phyloP scores from a whole-genome alignment of 2,113 vertebrate species.

The Dromas ardeola region DNA sequence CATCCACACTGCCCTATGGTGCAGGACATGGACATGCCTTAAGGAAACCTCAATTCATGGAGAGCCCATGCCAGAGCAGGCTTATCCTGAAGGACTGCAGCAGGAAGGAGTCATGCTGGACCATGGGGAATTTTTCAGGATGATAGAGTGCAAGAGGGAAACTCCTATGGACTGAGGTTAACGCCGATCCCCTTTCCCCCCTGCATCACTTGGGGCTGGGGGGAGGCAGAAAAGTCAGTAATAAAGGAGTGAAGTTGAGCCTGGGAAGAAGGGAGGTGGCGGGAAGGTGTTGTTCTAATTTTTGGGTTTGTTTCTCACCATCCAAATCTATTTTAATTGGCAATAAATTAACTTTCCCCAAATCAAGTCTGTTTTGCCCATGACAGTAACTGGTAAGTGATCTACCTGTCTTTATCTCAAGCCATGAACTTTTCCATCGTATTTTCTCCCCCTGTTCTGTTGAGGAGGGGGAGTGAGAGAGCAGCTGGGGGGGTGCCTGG shows the following conservation, averaged over 20 bases:
- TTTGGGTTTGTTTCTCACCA: neutral
- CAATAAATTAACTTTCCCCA: neutral
- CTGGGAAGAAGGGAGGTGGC: rapidly evolving
- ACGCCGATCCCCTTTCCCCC: rapidly evolving
- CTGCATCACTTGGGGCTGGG: rapidly evolving
- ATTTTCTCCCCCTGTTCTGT: neutral
- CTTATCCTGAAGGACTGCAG: neutral
- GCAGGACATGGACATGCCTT: neutral
- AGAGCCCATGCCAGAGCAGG: neutral
- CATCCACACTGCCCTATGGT: neutral
- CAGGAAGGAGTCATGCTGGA: neutral
- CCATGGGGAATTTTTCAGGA: neutral
- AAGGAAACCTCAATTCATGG: neutral
- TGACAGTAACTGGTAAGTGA: neutral
- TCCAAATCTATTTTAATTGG: neutral
- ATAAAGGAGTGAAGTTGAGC: neutral
- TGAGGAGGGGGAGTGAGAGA: neutral
- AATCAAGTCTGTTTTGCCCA: neutral
- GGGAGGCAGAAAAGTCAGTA: neutral
- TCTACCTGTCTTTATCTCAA: neutral
- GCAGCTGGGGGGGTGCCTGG: neutral
- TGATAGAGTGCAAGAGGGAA: rapidly evolving
- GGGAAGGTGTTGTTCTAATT: neutral
- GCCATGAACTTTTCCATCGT: neutral
- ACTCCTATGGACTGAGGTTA: neutral